These are phyloP conservation scores for Oxyruncus cristatus DNA, from an alignment of 2,113 vertebrate species.

Conservation along the genomic window DNA sequence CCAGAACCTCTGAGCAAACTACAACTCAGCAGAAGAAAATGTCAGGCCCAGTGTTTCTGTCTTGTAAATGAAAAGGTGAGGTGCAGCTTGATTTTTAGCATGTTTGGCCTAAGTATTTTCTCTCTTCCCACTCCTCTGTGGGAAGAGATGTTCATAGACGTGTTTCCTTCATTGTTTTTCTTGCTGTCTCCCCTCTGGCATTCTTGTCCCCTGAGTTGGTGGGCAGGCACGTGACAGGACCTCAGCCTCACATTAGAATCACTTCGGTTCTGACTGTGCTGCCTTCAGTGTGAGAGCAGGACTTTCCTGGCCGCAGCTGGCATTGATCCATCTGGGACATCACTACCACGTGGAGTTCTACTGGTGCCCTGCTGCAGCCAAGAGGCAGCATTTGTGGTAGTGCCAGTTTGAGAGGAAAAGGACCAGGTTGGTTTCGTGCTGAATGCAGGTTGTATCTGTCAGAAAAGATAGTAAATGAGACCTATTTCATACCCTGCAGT, in stretches of 20 bases:
- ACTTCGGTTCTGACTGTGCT: neutral
- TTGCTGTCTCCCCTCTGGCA: neutral
- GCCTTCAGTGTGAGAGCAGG: neutral
- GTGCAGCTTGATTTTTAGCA: neutral
- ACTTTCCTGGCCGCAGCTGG: neutral
- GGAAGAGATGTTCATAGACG: neutral
- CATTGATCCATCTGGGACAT: neutral
- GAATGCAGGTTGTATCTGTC: neutral
- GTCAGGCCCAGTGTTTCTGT: neutral
- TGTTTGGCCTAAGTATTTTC: neutral
- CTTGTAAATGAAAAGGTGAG: neutral
- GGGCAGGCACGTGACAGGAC: neutral
- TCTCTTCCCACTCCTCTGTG: neutral
- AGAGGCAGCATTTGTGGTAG: rapidly evolving
- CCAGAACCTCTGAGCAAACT: neutral
- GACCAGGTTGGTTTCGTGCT: neutral
- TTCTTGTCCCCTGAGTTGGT: neutral
- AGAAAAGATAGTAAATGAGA: neutral
- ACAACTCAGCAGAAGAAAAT: neutral
- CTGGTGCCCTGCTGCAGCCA: neutral
- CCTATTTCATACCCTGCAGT: neutral
- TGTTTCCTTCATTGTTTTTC: neutral
- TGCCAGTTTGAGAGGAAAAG: neutral
- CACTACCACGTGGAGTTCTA: rapidly evolving
- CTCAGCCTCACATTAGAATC: rapidly evolving